Evolutionary conservation across 2,888 invertebrate species (phyloP), one percentile per base, ranked within the genome.

Genomic region (Synanthedon formicaeformis): DNA sequence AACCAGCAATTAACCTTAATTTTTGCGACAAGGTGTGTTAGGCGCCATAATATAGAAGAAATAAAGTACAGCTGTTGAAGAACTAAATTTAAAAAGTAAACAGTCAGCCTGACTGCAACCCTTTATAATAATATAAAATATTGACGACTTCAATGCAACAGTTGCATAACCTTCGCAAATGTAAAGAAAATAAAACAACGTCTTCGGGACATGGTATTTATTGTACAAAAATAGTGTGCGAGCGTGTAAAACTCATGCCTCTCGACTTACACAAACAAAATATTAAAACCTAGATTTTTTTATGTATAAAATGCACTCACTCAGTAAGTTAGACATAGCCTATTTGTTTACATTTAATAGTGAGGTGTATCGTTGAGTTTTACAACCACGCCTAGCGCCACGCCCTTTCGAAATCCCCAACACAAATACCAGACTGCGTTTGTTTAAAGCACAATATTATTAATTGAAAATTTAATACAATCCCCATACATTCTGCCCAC

Each of bases 171-270:
- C 6, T 16, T 8, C 16, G 4, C 14, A 13, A 13, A 45, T 13
- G 2, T 1, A 78, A 85, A 86, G 83, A 78, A 87, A 87, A 87
- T 84, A 78, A 83, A 65, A 62, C 56, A 62, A 58, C 55, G 68
- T 71, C 74, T 76, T 81, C 75, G 76, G 83, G 84, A 84, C 86
- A 84, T 81, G 81, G 81, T 85, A 83, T 85, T 86, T 87, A 87
- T 87, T 87, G 83, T 87, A 87, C 83, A 87, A 87, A 87, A 87
- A 87, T 87, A 87, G 82, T 85, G 86, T 85, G 86, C 85, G 84
- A 83, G 84, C 81, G 81, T 79, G 81, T 79, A 23, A 13, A 80
- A 81, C 78, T 80, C 84, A 81, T 83, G 81, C 75, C 74, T 81
- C 81, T 78, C 78, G 78, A 82, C 81, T 75, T 78, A 81, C 82